Base-by-base conservation (phyloP, 92 coral and sea anemone genomes). In the Zoanthus gigantus region DNA sequence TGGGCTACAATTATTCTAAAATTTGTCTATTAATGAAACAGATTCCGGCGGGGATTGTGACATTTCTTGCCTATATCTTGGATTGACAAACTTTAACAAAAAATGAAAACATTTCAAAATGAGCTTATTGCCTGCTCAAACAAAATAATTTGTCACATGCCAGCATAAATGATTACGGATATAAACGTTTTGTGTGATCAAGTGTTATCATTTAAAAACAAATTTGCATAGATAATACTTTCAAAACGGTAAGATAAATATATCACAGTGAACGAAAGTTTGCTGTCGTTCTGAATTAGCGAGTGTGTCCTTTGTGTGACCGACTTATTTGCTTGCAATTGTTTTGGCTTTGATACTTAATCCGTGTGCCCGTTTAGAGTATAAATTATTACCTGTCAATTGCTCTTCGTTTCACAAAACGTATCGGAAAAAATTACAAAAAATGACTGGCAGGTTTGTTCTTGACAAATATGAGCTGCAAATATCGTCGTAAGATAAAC, bases 191-290 rank as follows among this genome's bases (percentile, higher is more conserved):
- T 68, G 50, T 67, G 76, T 66, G 86, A 72, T 79, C 84, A 81
- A 80, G 76, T 83, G 79, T 82, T 86, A 69, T 86, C 81, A 87
- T 71, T 90, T 80, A 73, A 81, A 89, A 91, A 84, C 74, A 72
- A 83, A 77, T 79, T 74, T 87, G 78, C 84, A 85, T 74, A 82
- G 71, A 75, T 75, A 90, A 87, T 81, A 75, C 90, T 73, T 53
- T 78, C 81, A 65, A 83, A 77, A 28, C 47, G 46, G 69, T 79
- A 89, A 89, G 78, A 84, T 73, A 93, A 93, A 91, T 88, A 91
- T 79, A 89, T 87, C 85, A 73, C 79, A 17, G 89, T 58, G 83
- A 89, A 68, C 61, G 85, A 67, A 63, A 67, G 71, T 46, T 79
- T 83, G 58, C 71, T 85, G 88, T 86, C 78, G 71, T 65, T 61